Conservation (phyloP, 2,113 vertebrate species). For the Herpailurus yagouaroundi region DNA sequence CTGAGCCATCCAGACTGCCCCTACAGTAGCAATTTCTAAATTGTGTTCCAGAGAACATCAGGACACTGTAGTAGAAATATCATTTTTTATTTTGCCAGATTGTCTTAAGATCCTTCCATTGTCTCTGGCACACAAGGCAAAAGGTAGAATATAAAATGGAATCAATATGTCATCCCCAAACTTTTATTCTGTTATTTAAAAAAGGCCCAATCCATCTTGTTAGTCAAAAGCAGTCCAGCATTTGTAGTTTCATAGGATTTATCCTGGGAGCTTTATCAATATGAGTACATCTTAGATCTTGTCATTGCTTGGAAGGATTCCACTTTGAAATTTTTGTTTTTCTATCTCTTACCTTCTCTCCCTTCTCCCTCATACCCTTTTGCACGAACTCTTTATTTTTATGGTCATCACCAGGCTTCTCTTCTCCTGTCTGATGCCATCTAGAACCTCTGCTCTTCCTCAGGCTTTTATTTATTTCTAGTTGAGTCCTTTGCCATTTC, state of each 20-base stretch:
- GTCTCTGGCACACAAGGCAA: not conserved
- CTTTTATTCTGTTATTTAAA: slow-evolving; percentile 25
- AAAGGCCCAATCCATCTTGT: not conserved
- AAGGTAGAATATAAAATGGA: slow-evolving; percentile 30
- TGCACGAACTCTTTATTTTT: not conserved
- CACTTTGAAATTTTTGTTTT: not conserved
- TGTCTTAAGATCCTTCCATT: not conserved
- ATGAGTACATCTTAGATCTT: not conserved
- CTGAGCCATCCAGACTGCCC: too few species aligned
- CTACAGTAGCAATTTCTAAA: not conserved
- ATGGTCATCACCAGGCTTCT: not conserved
- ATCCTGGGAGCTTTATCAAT: not conserved
- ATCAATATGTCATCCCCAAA: not conserved
- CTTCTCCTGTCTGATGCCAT: not conserved
- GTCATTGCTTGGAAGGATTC: not conserved
- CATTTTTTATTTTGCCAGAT: not conserved
- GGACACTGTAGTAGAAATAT: not conserved
- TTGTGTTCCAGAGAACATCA: not conserved
- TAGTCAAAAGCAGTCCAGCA: not conserved
- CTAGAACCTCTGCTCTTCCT: not conserved
- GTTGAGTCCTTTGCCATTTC: not conserved
- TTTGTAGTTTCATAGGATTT: not conserved
- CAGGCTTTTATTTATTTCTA: slow-evolving; percentile 33
- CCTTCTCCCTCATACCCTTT: not conserved
- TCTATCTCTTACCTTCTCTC: not conserved